Conservation (phyloP, 2,113 vertebrate species). For the Rutilus rutilus region DNA sequence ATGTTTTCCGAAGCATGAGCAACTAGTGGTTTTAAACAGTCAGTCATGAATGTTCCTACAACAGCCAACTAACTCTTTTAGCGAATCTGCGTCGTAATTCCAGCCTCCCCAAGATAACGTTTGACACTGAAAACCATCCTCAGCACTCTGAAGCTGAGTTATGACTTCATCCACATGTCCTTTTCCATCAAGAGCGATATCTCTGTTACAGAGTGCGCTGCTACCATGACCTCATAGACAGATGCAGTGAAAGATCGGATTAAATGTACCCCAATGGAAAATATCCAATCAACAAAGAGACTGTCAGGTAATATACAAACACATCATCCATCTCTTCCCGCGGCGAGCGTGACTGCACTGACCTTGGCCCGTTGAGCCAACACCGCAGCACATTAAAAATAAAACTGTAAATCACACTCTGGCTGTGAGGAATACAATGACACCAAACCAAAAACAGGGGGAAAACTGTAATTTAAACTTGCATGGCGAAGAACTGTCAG, state of each 20-base stretch:
- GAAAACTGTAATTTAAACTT: conserved; percentile 57
- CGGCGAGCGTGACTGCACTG: conserved; percentile 24
- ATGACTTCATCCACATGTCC: conserved; percentile 16
- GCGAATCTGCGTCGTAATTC: neutral
- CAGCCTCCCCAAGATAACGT: neutral
- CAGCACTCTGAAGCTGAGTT: neutral
- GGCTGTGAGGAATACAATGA: conserved; percentile 50
- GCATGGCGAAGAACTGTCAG: conserved; percentile 46
- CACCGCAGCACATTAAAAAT: conserved; percentile 53
- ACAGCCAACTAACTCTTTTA: neutral
- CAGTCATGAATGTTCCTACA: neutral
- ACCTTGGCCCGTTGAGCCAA: conserved; percentile 45
- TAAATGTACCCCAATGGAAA: conserved; percentile 34
- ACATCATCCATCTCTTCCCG: conserved; percentile 30
- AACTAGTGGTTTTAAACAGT: neutral
- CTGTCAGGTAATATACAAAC: conserved; percentile 50
- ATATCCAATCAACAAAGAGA: conserved; percentile 43
- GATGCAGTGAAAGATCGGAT: conserved; percentile 22
- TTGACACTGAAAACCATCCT: neutral
- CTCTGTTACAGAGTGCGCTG: conserved; percentile 18
- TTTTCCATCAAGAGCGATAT: conserved; percentile 15
- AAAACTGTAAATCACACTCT: conserved; percentile 50
- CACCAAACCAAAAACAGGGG: conserved; percentile 52
- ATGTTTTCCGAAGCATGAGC: neutral
- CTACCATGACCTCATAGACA: conserved; percentile 31